phyloP scores from a whole-genome alignment of 2,113 vertebrate genomes.

The Oplegnathus fasciatus region DNA sequence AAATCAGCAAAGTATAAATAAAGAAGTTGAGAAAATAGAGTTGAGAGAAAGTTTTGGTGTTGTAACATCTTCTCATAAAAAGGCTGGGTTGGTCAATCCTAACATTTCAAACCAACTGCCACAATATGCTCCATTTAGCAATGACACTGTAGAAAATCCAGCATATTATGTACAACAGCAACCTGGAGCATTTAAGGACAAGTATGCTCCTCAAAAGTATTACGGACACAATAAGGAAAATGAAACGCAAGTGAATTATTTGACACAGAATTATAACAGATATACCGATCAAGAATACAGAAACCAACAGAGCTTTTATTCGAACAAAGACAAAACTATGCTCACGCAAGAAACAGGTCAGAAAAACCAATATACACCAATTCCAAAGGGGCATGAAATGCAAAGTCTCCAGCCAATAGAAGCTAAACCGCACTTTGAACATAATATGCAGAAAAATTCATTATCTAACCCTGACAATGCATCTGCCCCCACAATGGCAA shows the following conservation, averaged over 20 bases:
- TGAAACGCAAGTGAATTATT: constrained; percentile 44
- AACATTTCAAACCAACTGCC: constrained; percentile 43
- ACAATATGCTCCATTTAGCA: constrained; percentile 27
- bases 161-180: constrained; percentile 33
- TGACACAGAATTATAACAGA: constrained; percentile 39
- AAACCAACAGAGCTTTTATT: constrained; percentile 29
- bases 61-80: constrained; percentile 31
- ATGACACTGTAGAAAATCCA: constrained; percentile 18
- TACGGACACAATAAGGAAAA: constrained; percentile 24
- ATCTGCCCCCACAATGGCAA: constrained; percentile 8
- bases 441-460: constrained; percentile 24
- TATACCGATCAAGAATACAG: constrained; percentile 44
- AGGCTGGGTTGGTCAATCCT: constrained; percentile 13
- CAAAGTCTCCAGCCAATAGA: constrained; percentile 31
- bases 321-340: constrained; percentile 34
- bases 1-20: constrained; percentile 35
- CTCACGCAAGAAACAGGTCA: constrained; percentile 46
- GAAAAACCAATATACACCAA: constrained; percentile 34
- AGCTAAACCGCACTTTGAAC: constrained; percentile 33
- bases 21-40: constrained; percentile 34
- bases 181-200: constrained; percentile 31
- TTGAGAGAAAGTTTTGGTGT: constrained; percentile 14
- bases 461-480: constrained; percentile 31
- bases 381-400: constrained; percentile 36
- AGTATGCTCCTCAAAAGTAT: constrained; percentile 34